phyloP scores from a whole-genome alignment of 2,113 vertebrate genomes.

The Serinus canaria region DNA sequence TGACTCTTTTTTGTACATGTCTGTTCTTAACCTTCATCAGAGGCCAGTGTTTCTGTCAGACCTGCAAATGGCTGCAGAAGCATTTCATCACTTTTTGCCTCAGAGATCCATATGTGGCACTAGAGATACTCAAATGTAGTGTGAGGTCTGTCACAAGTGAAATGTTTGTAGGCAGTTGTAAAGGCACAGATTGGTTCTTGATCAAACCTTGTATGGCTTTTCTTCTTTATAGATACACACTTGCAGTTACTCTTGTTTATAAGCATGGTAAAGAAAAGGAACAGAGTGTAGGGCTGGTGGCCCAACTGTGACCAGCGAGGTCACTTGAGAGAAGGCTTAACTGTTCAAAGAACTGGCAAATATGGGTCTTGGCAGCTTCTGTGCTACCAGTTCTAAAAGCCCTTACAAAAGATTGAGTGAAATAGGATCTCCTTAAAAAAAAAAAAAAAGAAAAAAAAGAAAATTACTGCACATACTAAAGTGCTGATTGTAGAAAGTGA shows the following conservation, averaged over 20 bases:
- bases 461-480: neutral
- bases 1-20: neutral
- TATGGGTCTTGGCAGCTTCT: neutral
- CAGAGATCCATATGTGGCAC: neutral
- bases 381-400: neutral
- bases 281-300: neutral
- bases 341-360: conserved; percentile 29
- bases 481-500: neutral
- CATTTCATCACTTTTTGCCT: neutral
- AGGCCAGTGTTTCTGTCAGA: neutral
- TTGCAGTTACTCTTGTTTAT: neutral
- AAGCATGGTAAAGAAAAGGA: neutral
- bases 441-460: neutral
- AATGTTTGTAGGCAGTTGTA: neutral
- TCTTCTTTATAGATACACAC: neutral
- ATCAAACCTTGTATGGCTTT: neutral
- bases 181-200: neutral
- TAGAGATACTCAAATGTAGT: neutral
- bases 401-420: conserved; percentile 1
- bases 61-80: neutral
- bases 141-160: neutral
- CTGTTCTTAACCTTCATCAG: neutral
- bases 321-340: conserved; percentile 16
- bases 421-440: neutral
- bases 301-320: neutral